Evolutionary conservation across 2,797 vertebrate genomes (phyloP).

Genomic region (Hippoglossus hippoglossus): DNA sequence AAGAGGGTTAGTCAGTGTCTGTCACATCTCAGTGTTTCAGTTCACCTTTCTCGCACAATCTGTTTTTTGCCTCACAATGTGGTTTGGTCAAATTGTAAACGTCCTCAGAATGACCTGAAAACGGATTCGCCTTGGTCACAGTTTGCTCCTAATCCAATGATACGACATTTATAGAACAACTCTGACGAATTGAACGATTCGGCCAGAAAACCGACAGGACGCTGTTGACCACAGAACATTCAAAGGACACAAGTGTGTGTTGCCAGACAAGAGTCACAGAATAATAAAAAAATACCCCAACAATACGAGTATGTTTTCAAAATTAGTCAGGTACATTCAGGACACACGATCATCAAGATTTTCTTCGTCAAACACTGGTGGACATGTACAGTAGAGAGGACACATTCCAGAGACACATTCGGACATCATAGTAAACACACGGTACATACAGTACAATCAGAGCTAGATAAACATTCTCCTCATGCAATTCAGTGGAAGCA

Average conservation of each 20-base stretch:
- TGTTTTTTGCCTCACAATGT: slow-evolving; percentile 36
- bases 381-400: slow-evolving; percentile 43
- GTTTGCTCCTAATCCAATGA: slow-evolving; percentile 18
- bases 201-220: slow-evolving; percentile 20
- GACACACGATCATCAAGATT: slow-evolving; percentile 51
- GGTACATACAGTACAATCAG: slow-evolving; percentile 67
- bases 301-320: slow-evolving; percentile 14
- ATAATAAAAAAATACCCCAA: slow-evolving; percentile 23
- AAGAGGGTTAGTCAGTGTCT: slow-evolving; percentile 1
- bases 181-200: background rate
- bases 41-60: slow-evolving; percentile 35
- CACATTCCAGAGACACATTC: slow-evolving; percentile 60
- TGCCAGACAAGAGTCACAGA: slow-evolving; percentile 18
- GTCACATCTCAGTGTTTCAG: slow-evolving; percentile 29
- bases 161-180: slow-evolving; percentile 4
- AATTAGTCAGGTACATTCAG: slow-evolving; percentile 55
- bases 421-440: slow-evolving; percentile 53
- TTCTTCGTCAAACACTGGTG: slow-evolving; percentile 36
- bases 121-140: slow-evolving; percentile 29
- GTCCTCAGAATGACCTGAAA: slow-evolving; percentile 23
- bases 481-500: slow-evolving; percentile 76
- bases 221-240: slow-evolving; percentile 42
- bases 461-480: slow-evolving; percentile 59
- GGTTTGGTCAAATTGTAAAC: slow-evolving; percentile 38
- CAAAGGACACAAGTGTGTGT: slow-evolving; percentile 24